Evolutionary conservation across 2,113 vertebrate genomes (phyloP).

Genomic region (Thalassoma bifasciatum): DNA sequence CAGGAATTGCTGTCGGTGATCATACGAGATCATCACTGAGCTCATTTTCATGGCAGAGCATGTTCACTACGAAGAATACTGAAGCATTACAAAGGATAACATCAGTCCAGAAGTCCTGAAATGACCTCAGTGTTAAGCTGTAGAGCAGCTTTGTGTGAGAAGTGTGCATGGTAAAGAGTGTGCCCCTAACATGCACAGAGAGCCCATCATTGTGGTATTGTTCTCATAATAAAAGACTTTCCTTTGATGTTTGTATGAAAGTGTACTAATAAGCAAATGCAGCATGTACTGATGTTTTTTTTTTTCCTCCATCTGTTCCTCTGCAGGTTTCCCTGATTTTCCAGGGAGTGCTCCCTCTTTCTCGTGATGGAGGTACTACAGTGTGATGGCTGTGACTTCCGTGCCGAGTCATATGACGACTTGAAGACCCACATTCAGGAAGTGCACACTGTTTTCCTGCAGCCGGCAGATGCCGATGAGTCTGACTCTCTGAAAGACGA

Average conservation of each 20-base stretch:
- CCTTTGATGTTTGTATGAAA: not conserved
- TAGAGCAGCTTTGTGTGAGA: not conserved
- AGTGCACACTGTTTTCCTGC: constrained; percentile 96
- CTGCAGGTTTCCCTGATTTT: constrained; percentile 92
- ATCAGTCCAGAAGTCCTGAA: constrained; percentile 10
- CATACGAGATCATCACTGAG: constrained; percentile 33
- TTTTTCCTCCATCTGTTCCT: not conserved
- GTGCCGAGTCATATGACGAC: constrained; percentile 95
- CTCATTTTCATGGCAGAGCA: constrained; percentile 34
- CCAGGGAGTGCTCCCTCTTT: constrained; percentile 81
- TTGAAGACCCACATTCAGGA: constrained; percentile 98
- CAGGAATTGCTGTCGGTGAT: constrained; percentile 39
- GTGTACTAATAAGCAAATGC: not conserved
- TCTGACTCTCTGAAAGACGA: constrained; percentile 79
- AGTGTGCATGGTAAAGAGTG: not conserved
- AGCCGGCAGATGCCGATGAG: constrained; percentile 93
- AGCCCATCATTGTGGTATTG: not conserved
- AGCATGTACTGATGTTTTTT: constrained; percentile 7
- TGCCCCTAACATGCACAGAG: not conserved
- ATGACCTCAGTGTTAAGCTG: not conserved
- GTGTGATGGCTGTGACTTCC: constrained; percentile 98
- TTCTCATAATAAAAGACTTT: not conserved
- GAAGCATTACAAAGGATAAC: constrained; percentile 1
- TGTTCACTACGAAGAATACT: constrained; percentile 7
- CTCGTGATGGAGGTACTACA: constrained; percentile 96